Percentiles rank a stretch among this genome's conserved stretches.
Evolutionary conservation across 2,113 vertebrate genomes (phyloP).

Genomic region (Callionymus lyra): DNA sequence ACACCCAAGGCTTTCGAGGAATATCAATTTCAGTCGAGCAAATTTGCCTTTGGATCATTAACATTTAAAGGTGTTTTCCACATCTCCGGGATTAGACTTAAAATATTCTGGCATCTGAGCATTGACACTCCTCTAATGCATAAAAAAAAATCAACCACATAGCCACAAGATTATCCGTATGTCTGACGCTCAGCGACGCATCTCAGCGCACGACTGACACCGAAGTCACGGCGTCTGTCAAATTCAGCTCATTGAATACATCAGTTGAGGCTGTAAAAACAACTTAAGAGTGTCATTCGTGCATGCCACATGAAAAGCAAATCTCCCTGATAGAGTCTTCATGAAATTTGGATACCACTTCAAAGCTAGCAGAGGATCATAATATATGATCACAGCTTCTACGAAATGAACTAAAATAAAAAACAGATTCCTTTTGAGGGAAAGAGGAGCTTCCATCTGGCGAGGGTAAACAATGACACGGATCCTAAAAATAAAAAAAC

Average conservation of each 20-base stretch:
- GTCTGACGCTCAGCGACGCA: constrained; percentile 12
- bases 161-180: constrained; percentile 26
- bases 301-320: not conserved
- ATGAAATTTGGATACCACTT: constrained; percentile 1
- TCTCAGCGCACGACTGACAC: constrained; percentile 22
- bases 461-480: constrained; percentile 33
- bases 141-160: constrained; percentile 28
- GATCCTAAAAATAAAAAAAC: constrained; percentile 35
- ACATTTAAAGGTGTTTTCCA: no score
- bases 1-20: no score
- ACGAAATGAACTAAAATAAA: constrained; percentile 6
- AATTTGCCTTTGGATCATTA: no score
- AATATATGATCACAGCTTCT: constrained; percentile 10
- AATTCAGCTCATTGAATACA: constrained; percentile 28
- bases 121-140: constrained; percentile 1
- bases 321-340: constrained; percentile 4
- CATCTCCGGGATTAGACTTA: no score
- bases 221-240: constrained; percentile 20
- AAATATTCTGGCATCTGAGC: constrained; percentile 8
- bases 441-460: constrained; percentile 23
- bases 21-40: no score
- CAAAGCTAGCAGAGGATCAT: not conserved
- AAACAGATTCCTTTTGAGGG: constrained; percentile 11
- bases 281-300: not conserved
- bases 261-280: constrained; percentile 16